Evolutionary conservation across 2,888 invertebrate species (phyloP), one percentile per base, ranked within the genome.

Genomic region (Teleogryllus oceanicus): DNA sequence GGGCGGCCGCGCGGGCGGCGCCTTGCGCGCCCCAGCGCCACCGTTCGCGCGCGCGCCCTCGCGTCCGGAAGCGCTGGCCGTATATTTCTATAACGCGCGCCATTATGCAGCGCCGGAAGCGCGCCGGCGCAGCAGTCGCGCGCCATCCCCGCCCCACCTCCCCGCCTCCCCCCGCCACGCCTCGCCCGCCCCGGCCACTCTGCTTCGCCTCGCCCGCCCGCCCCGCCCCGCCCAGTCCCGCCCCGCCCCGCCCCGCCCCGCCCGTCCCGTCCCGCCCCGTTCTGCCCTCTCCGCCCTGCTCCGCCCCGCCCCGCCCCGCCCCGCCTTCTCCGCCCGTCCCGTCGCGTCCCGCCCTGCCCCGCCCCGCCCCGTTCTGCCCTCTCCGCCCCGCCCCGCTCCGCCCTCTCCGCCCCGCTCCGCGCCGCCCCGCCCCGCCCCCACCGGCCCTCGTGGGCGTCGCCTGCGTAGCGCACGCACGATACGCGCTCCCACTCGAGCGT

Each of bases 41-140:
- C 62, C 16, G 62, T n/a, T n/a, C 3, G 62, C 62, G 62, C 62
- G 62, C 62, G 62, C 4, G 62, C n/a, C 37, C 18, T 0, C 8
- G 62, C 62, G 62, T 4, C 62, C 62, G 62, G 62, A 62, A 62
- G 62, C 62, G 13, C 62, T 4, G n/a, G 62, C n/a, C 62, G 62
- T 62, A 62, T 62, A 62, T 62, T 62, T 62, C 62, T 62, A 62
- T 62, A 62, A 62, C 62, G 62, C 62, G 62, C 62, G 62, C 62
- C 62, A 62, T 62, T 62, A n/a, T 62, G 13, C 16, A 18, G 62
- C 62, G 13, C 62, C 62, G 62, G 62, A 62, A 11, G 62, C n/a
- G 62, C 62, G 62, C 13, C 62, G 8, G 11, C 16, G 5, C 16
- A 4, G 2, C 16, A 10, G 11, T 16, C 51, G 51, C 51, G 11